These are phyloP conservation scores for Seira musarum DNA, from an alignment of 2,888 invertebrate species.

Conservation along the genomic window DNA sequence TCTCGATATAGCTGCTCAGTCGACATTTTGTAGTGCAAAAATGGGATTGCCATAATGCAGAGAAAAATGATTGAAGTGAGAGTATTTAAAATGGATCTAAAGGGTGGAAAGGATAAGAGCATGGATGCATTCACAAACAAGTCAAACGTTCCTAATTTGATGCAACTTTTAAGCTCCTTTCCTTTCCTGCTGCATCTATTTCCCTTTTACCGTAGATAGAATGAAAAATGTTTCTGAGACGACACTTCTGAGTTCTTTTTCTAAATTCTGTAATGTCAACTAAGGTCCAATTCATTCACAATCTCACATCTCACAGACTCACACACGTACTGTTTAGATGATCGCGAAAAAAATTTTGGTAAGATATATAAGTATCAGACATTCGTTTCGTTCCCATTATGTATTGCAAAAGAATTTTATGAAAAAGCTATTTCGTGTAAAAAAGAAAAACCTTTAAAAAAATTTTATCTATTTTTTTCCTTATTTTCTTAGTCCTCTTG, in stretches of 20 bases:
- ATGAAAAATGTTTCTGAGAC: conserved; percentile 15
- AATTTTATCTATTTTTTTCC: conserved; percentile 40
- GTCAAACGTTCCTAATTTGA: conserved; percentile 59
- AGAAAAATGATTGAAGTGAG: conserved; percentile 49
- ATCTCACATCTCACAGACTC: background rate
- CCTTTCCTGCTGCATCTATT: conserved; percentile 38
- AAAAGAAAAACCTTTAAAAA: conserved; percentile 44
- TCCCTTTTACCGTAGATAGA: conserved; percentile 17
- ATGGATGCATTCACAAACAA: conserved; percentile 57
- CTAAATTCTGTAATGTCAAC: conserved; percentile 46
- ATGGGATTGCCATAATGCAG: background rate
- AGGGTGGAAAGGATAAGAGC: conserved; percentile 14
- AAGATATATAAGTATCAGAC: too few relatives aligned
- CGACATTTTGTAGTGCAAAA: too few relatives aligned
- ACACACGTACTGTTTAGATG: conserved; percentile 23
- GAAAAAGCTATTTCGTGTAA: conserved; percentile 11
- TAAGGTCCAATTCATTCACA: conserved; percentile 58
- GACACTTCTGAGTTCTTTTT: background rate
- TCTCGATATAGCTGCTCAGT: too few relatives aligned
- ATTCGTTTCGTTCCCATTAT: too few relatives aligned
- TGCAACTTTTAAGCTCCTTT: conserved; percentile 60
- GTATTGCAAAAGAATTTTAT: conserved; percentile 9
- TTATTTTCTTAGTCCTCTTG: conserved; percentile 46
- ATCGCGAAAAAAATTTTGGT: background rate
- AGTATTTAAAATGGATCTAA: conserved; percentile 3